Evolutionary conservation across 2,113 vertebrate genomes (phyloP).

Genomic region (Ellobius talpinus): DNA sequence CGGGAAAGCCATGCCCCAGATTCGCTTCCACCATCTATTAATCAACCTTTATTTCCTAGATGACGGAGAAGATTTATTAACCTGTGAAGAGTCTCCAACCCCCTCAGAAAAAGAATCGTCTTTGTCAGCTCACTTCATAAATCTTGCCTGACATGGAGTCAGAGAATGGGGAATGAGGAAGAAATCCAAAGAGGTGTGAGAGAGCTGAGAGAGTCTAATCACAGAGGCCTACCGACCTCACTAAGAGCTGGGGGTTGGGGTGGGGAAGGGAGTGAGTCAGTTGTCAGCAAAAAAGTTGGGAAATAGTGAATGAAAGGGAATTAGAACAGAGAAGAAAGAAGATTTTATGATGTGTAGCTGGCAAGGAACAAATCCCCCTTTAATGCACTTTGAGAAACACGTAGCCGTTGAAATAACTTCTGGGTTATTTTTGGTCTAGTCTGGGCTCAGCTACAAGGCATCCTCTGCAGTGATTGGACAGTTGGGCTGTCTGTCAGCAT

Average conservation of each 20-base stretch:
- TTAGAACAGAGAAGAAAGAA: not conserved
- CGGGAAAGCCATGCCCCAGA: slow-evolving; percentile 6
- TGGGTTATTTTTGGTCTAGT: slow-evolving; percentile 32
- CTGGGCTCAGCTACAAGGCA: not conserved
- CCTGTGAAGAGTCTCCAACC: slow-evolving; percentile 36
- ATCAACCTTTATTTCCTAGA: slow-evolving; percentile 59
- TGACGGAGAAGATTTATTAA: slow-evolving; percentile 61
- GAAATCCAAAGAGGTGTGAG: slow-evolving; percentile 19
- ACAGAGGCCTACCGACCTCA: not conserved
- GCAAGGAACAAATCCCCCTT: slow-evolving; percentile 24
- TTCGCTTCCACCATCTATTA: slow-evolving; percentile 7
- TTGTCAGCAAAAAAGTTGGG: not conserved
- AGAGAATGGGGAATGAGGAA: not conserved
- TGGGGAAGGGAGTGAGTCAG: not conserved
- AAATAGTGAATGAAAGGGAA: not conserved
- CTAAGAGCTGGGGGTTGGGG: not conserved
- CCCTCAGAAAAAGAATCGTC: slow-evolving; percentile 39
- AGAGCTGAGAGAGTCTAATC: not conserved
- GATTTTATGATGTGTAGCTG: slow-evolving; percentile 7
- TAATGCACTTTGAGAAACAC: slow-evolving; percentile 50
- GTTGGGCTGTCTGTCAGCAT: not conserved
- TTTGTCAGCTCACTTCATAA: slow-evolving; percentile 68
- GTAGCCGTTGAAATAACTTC: slow-evolving; percentile 40
- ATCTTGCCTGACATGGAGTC: slow-evolving; percentile 61
- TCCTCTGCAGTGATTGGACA: not conserved